phyloP scores from a whole-genome alignment of 2,797 vertebrate species.

The Tokudaia muenninki region DNA sequence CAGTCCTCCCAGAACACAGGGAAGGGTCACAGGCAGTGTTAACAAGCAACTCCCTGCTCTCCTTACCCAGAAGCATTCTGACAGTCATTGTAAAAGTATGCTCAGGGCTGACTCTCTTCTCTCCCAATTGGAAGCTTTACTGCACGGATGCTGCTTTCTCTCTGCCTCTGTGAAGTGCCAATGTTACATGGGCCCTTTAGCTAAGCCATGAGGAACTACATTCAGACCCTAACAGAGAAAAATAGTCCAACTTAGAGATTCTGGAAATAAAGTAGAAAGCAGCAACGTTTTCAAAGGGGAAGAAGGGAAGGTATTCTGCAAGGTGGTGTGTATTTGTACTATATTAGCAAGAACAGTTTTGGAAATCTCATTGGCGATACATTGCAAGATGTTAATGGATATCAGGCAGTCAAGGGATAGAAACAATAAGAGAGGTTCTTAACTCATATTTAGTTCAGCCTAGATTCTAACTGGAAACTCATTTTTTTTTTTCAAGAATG shows the following conservation, averaged over 20 bases:
- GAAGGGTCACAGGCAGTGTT: neutral
- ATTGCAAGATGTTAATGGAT: neutral
- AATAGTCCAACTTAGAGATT: neutral
- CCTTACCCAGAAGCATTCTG: neutral
- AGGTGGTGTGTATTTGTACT: neutral
- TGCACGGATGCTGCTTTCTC: neutral
- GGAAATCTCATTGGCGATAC: slow-evolving; percentile 17
- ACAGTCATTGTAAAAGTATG: neutral
- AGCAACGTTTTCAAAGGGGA: neutral
- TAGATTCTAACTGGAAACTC: neutral
- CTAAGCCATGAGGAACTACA: neutral
- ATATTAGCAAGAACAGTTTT: neutral
- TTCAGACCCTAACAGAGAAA: slow-evolving; percentile 12
- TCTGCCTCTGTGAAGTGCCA: neutral
- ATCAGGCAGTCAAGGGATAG: neutral
- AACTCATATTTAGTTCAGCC: slow-evolving; percentile 10
- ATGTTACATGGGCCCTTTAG: neutral
- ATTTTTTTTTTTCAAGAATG: neutral
- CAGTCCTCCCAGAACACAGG: neutral
- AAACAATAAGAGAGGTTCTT: neutral
- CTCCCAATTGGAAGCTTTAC: slow-evolving; percentile 31
- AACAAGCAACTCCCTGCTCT: neutral
- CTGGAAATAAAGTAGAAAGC: neutral
- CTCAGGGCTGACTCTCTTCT: neutral
- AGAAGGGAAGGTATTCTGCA: neutral